phyloP scores from a whole-genome alignment of 2,797 vertebrate genomes.

The Phalanger gymnotis region DNA sequence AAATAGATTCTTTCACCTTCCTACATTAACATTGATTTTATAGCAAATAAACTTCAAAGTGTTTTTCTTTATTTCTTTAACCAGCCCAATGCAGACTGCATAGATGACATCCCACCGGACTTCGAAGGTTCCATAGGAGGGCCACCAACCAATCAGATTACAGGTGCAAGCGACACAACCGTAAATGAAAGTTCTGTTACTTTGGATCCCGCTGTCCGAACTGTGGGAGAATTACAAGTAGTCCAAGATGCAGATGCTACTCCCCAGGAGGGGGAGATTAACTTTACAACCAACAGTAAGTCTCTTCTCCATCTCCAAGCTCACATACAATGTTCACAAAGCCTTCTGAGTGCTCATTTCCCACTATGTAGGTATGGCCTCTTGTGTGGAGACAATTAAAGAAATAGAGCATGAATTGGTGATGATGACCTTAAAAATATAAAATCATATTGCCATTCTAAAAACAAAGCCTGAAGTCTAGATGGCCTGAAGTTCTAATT shows the following conservation, averaged over 20 bases:
- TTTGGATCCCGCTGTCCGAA: slow-evolving; percentile 88
- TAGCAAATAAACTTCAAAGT: not conserved
- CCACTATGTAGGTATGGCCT: not conserved
- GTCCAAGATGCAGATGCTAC: slow-evolving; percentile 86
- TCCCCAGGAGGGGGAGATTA: slow-evolving; percentile 86
- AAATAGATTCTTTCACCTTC: not conserved
- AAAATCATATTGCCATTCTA: not conserved
- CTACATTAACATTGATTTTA: not conserved
- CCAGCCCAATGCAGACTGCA: slow-evolving; percentile 94
- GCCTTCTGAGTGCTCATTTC: not conserved
- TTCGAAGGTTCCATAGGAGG: slow-evolving; percentile 92
- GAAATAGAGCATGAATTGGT: not conserved
- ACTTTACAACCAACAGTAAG: slow-evolving; percentile 92
- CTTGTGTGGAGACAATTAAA: not conserved
- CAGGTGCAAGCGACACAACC: slow-evolving; percentile 92
- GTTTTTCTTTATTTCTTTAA: slow-evolving; percentile 28
- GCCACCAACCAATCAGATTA: slow-evolving; percentile 91
- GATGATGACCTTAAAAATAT: not conserved
- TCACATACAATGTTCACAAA: not conserved
- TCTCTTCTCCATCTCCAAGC: slow-evolving; percentile 54
- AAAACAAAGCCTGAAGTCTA: not conserved
- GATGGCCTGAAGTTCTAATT: not conserved
- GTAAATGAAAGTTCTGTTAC: slow-evolving; percentile 94
- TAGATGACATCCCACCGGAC: slow-evolving; percentile 93
- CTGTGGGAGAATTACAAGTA: slow-evolving; percentile 87